Base-by-base conservation (phyloP, 2,888 invertebrate species). In the Theodoxus fluviatilis region DNA sequence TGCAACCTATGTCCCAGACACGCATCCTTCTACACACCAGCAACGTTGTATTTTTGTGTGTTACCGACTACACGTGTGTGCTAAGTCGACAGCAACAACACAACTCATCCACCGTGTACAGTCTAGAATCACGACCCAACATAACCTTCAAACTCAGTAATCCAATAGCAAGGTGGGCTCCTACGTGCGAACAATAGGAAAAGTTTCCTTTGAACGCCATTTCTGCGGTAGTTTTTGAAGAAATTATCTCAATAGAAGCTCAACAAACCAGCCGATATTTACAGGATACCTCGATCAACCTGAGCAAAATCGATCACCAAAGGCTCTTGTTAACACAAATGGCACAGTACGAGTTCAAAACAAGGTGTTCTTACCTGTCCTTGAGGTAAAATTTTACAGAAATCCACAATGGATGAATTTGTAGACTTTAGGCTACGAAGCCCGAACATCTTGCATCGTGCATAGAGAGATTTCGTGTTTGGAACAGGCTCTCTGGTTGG, bases 391-490 rank as follows among this genome's bases (percentile, higher is more conserved):
- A 76, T 75, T 76, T 78, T 77, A 74, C 74, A 75, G 73, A 78
- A 80, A 75, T 80, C 75, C 78, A 76, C 78, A 81, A 78, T 78
- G 78, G 81, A 81, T 82, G 81, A 81, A 79, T 84, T 84, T 83
- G 84, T 81, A 81, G 82, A 80, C 76, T 82, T 81, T 79, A 79
- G 79, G 78, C 81, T 80, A 55, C 15, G 55, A 80, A 78, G 79
- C 81, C 82, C 82, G 81, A 81, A 81, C 83, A 84, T 83, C 84
- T 82, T 82, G 82, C 83, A 83, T 82, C 81, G 80, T 80, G 79
- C 75, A 68, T 68, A 70, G 68, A 73, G 64, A 71, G 71, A 69
- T 67, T n/a, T n/a, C n/a, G n/a, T n/a, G n/a, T n/a, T n/a, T n/a
- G n/a, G n/a, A n/a, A n/a, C n/a, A n/a, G n/a, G n/a, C n/a, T n/a